phyloP scores from a whole-genome alignment of 2,888 invertebrate species.

The Nemotelus pantherinus region DNA sequence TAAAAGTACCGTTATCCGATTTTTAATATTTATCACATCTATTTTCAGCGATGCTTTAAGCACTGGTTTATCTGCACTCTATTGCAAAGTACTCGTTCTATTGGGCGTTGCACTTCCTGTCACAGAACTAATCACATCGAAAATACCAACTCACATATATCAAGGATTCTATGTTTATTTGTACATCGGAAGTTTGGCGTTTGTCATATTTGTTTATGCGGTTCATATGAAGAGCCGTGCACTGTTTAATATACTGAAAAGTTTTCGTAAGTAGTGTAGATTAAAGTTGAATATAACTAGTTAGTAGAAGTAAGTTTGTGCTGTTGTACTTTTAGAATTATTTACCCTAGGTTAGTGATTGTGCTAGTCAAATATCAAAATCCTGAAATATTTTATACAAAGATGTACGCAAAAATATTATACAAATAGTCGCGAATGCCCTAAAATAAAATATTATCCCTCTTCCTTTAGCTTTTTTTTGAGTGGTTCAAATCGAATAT shows the following conservation, averaged over 20 bases:
- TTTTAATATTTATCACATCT: conserved; percentile 1
- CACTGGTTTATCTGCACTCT: conserved; percentile 80
- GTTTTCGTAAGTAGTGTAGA: conserved; percentile 61
- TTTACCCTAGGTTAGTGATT: too few relatives aligned
- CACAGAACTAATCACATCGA: conserved; percentile 83
- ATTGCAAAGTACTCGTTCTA: conserved; percentile 85
- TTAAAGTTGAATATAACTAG: not conserved
- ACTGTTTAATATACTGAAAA: conserved; percentile 70
- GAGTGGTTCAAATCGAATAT: too few relatives aligned
- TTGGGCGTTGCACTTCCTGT: conserved; percentile 87
- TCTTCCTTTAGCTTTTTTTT: too few relatives aligned
- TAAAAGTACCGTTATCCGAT: not conserved
- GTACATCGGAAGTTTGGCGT: conserved; percentile 79
- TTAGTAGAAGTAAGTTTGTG: too few relatives aligned
- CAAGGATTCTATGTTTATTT: conserved; percentile 88
- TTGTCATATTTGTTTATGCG: conserved; percentile 78
- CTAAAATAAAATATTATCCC: too few relatives aligned
- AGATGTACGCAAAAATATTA: too few relatives aligned
- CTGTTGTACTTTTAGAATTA: too few relatives aligned
- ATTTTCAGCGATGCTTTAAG: conserved; percentile 75
- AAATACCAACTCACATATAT: conserved; percentile 79
- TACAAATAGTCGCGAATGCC: too few relatives aligned
- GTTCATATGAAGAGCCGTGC: conserved; percentile 73
- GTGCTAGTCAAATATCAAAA: too few relatives aligned
- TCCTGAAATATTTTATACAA: too few relatives aligned